Percentiles rank a stretch among this genome's conserved stretches.
Evolutionary conservation across 2,113 vertebrate genomes (phyloP).

Genomic region (Rhinopomastus cyanomelas): DNA sequence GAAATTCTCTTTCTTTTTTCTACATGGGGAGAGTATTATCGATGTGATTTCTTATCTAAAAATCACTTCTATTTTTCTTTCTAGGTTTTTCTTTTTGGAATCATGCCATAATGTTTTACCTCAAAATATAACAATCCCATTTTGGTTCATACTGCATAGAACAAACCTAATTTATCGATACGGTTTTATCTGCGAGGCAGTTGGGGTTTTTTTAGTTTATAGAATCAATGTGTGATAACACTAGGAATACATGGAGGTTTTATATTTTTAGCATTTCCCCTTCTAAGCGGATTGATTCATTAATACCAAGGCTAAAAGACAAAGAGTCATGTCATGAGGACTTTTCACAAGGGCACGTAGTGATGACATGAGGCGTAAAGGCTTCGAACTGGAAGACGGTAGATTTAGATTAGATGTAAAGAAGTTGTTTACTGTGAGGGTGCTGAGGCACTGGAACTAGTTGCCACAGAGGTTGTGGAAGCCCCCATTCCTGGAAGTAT

Average conservation of each 20-base stretch:
- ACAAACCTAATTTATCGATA: constrained; percentile 38
- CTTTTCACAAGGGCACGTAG: too few species aligned
- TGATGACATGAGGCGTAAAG: too few species aligned
- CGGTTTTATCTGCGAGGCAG: background rate
- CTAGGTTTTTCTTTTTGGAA: background rate
- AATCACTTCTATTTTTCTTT: constrained; percentile 15
- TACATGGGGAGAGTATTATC: constrained; percentile 39
- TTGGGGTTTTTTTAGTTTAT: background rate
- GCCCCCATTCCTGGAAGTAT: too few species aligned
- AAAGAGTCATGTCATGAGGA: background rate
- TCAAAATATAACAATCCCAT: constrained; percentile 8
- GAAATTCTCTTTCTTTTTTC: background rate
- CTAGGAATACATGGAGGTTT: background rate
- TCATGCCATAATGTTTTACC: constrained; percentile 17
- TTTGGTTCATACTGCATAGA: background rate
- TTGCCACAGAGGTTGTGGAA: too few species aligned
- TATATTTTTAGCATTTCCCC: background rate
- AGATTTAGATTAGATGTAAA: too few species aligned
- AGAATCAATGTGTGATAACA: background rate
- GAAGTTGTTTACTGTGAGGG: too few species aligned
- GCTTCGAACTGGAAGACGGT: too few species aligned
- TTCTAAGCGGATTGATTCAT: background rate
- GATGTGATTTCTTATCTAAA: constrained; percentile 49
- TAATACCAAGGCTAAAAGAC: background rate
- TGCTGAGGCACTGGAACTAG: too few species aligned